Evolutionary conservation across 2,797 vertebrate genomes (phyloP).

Genomic region (Paratrypauchen microcephalus): DNA sequence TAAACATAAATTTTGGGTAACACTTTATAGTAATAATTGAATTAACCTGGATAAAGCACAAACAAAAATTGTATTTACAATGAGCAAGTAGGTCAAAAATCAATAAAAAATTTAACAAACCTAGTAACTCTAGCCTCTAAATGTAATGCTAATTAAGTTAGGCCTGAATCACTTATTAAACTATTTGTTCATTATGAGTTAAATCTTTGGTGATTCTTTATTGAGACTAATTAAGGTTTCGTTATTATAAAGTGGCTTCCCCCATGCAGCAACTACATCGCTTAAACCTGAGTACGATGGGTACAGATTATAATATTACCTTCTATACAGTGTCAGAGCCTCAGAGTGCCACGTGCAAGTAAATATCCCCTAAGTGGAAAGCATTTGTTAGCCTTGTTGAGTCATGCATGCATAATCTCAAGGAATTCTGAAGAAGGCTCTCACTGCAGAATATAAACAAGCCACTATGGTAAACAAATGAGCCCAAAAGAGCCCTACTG

Average conservation of each 20-base stretch:
- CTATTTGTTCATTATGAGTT: too few species aligned
- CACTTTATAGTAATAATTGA: too few species aligned
- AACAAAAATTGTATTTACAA: too few species aligned
- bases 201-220: too few species aligned
- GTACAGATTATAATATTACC: background rate
- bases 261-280: background rate
- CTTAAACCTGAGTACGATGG: background rate
- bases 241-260: background rate
- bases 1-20: too few species aligned
- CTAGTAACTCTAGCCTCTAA: too few species aligned
- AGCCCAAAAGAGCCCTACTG: background rate
- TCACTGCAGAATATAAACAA: background rate
- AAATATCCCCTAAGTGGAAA: slow-evolving; percentile 2
- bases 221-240: too few species aligned
- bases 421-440: background rate
- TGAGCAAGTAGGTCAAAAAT: too few species aligned
- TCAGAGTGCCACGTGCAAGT: background rate
- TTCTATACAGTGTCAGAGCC: background rate
- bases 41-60: too few species aligned
- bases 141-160: too few species aligned
- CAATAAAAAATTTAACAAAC: too few species aligned
- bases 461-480: background rate
- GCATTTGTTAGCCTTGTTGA: background rate
- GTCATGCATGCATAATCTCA: background rate
- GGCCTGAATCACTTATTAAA: too few species aligned